phyloP scores from a whole-genome alignment of 2,888 invertebrate species.

The Anodontia alba region DNA sequence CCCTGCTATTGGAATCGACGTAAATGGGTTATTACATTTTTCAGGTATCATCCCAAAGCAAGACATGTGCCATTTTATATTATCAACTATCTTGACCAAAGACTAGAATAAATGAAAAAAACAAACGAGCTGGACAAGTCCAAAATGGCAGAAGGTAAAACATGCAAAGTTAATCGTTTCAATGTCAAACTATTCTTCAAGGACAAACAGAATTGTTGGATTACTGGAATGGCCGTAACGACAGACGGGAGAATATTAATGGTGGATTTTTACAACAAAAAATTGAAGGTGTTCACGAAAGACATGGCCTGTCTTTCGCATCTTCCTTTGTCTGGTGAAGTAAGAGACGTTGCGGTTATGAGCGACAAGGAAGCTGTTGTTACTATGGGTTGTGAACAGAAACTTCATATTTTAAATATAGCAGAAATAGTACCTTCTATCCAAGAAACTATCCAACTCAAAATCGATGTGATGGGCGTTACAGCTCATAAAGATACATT shows the following conservation, averaged over 20 bases:
- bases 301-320: neutral
- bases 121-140: too few species aligned
- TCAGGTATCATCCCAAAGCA: too few species aligned
- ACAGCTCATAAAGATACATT: neutral
- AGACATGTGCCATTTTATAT: too few species aligned
- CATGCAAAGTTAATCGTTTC: neutral
- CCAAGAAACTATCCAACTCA: neutral
- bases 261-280: constrained; percentile 3
- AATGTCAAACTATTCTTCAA: constrained; percentile 1
- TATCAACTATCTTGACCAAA: too few species aligned
- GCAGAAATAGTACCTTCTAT: neutral
- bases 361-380: neutral
- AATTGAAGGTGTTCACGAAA: neutral
- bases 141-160: too few species aligned
- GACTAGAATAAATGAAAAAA: too few species aligned
- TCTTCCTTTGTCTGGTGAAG: neutral
- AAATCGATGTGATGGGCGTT: neutral
- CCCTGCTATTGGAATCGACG: too few species aligned
- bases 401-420: neutral
- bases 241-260: neutral
- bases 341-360: neutral
- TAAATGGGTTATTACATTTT: too few species aligned
- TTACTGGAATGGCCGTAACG: neutral
- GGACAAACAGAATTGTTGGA: constrained; percentile 7
- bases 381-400: neutral